phyloP scores from a whole-genome alignment of 2,797 vertebrate genomes.

The Craterocephalus amniculus region DNA sequence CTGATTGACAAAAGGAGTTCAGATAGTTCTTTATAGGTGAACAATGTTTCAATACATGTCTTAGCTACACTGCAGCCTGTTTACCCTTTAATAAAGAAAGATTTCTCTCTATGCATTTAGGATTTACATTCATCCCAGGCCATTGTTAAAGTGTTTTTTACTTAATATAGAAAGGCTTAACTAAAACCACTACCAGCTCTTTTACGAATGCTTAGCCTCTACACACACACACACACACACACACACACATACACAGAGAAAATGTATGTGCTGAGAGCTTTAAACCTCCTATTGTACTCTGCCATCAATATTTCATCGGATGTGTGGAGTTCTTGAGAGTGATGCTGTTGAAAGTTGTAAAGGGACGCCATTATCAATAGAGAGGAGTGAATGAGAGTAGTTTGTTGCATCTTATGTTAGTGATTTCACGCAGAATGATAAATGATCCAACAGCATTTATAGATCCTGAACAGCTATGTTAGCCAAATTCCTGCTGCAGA shows the following conservation, averaged over 20 bases:
- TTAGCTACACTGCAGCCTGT: background rate
- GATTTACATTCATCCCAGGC: conserved; percentile 28
- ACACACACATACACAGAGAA: conserved; percentile 15
- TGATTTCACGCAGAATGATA: conserved; percentile 13
- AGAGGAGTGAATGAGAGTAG: conserved; percentile 25
- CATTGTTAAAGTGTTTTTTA: conserved; percentile 30
- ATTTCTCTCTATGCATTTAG: conserved; percentile 12
- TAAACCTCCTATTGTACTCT: conserved; percentile 38
- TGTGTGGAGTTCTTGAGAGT: conserved; percentile 31
- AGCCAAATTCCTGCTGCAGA: conserved; percentile 22
- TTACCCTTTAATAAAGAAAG: background rate
- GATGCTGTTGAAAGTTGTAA: conserved; percentile 37
- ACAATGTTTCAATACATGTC: background rate
- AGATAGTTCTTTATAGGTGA: background rate
- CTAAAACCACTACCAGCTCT: conserved; percentile 38
- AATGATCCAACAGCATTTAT: conserved; percentile 25
- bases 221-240: conserved; percentile 6
- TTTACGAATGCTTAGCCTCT: conserved; percentile 44
- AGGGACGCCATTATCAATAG: conserved; percentile 42
- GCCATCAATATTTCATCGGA: conserved; percentile 51
- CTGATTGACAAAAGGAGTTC: conserved; percentile 12
- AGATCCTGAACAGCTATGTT: conserved; percentile 26
- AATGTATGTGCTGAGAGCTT: conserved; percentile 30
- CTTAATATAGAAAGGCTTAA: conserved; percentile 27
- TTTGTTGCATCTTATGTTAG: conserved; percentile 23